Evolutionary conservation across 2,888 invertebrate species (phyloP).

Genomic region (Serrognathus titanus): DNA sequence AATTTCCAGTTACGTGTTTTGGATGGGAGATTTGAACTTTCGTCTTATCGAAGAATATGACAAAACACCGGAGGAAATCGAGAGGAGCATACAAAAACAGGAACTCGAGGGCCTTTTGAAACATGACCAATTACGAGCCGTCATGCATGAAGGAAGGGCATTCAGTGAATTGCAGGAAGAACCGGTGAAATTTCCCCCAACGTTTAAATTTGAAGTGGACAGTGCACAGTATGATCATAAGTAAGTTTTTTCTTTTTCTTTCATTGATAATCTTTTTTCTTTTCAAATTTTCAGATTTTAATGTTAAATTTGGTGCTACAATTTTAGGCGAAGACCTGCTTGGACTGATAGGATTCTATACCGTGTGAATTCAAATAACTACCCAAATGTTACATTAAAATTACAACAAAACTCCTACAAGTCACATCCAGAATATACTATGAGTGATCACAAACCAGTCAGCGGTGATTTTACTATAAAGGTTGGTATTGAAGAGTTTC

Average conservation of each 20-base stretch:
- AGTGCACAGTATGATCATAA: conserved; percentile 75
- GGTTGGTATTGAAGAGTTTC: conserved; percentile 52
- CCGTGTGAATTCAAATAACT: conserved; percentile 77
- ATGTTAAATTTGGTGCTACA: conserved; percentile 4
- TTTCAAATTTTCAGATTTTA: not conserved
- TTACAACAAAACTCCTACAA: conserved; percentile 73
- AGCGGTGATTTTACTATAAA: conserved; percentile 75
- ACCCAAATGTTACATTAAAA: conserved; percentile 75
- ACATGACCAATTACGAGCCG: conserved; percentile 72
- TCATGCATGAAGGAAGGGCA: conserved; percentile 74
- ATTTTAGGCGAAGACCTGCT: conserved; percentile 80
- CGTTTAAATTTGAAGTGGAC: conserved; percentile 79
- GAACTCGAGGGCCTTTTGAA: conserved; percentile 63
- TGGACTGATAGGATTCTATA: conserved; percentile 94
- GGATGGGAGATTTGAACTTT: conserved; percentile 90
- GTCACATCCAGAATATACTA: conserved; percentile 70
- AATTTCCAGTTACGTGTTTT: conserved; percentile 75
- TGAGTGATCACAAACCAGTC: conserved; percentile 94
- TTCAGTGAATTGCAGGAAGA: conserved; percentile 65
- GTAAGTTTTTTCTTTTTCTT: conserved; percentile 51
- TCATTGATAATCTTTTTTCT: conserved; percentile 1
- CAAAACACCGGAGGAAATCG: conserved; percentile 65
- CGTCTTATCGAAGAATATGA: conserved; percentile 66
- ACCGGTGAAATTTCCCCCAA: conserved; percentile 74
- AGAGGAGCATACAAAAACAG: conserved; percentile 60